These are phyloP conservation scores for Cheiracanthium punctorium DNA, from an alignment of 2,888 invertebrate species.

Conservation along the genomic window DNA sequence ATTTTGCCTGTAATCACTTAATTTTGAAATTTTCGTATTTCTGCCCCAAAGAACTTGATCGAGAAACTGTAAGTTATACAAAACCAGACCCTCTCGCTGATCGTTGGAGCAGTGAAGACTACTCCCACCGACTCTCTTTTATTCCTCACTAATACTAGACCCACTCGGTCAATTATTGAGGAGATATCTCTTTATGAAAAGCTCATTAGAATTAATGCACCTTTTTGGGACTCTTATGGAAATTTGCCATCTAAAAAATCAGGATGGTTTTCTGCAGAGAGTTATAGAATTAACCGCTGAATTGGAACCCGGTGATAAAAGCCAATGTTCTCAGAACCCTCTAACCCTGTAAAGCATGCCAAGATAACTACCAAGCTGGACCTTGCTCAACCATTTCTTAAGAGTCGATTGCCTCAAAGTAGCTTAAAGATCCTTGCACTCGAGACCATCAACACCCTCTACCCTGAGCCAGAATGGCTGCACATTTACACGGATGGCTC, in stretches of 20 bases:
- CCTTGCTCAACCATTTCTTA: not conserved
- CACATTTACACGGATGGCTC: not conserved
- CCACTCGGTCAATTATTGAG: too few relatives aligned
- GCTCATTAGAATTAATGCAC: too few relatives aligned
- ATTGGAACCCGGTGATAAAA: not conserved
- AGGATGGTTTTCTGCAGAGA: not conserved
- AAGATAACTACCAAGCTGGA: not conserved
- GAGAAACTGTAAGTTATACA: too few relatives aligned
- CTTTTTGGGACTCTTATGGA: not conserved
- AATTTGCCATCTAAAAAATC: not conserved
- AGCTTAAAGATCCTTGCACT: too few relatives aligned
- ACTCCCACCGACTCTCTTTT: too few relatives aligned
- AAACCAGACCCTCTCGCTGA: too few relatives aligned
- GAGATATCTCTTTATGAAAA: too few relatives aligned
- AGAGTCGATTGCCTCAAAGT: not conserved
- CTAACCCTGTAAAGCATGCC: not conserved
- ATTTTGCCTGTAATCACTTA: too few relatives aligned
- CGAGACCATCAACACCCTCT: not conserved
- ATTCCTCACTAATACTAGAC: too few relatives aligned
- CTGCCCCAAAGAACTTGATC: too few relatives aligned
- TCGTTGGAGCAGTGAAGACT: too few relatives aligned
- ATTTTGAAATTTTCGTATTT: too few relatives aligned
- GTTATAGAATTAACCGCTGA: not conserved
- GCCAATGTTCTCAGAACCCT: not conserved
- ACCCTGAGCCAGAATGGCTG: not conserved